Evolutionary conservation across 2,113 vertebrate genomes (phyloP).

Genomic region (Halichoeres trimaculatus): DNA sequence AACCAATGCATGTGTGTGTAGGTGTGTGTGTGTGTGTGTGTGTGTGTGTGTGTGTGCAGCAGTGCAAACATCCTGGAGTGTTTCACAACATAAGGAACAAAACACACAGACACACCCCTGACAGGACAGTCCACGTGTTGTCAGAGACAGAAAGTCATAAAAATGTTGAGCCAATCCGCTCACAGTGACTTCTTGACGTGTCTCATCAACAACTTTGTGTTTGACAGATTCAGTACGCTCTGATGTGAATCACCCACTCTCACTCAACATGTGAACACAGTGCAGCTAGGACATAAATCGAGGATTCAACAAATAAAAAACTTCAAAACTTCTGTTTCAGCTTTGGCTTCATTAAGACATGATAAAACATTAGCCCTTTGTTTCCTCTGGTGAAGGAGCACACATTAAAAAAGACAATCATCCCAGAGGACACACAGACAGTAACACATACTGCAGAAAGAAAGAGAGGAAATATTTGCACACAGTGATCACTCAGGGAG

Average conservation of each 20-base stretch:
- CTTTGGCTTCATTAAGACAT: constrained; percentile 59
- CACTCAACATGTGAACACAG: background rate
- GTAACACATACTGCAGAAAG: constrained; percentile 6
- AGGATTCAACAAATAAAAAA: constrained; percentile 18
- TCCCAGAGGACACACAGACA: constrained; percentile 9
- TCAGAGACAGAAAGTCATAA: too few relatives aligned
- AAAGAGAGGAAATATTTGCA: background rate
- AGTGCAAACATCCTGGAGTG: constrained; percentile 22
- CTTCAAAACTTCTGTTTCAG: constrained; percentile 20
- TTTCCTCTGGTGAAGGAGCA: constrained; percentile 35
- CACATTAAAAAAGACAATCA: constrained; percentile 11
- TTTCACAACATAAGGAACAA: background rate
- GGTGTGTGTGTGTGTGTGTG: constrained; percentile 8
- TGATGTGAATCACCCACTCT: background rate
- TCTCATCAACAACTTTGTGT: too few relatives aligned
- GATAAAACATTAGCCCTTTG: constrained; percentile 44
- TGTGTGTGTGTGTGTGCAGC: background rate
- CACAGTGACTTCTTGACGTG: too few relatives aligned
- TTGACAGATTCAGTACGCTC: too few relatives aligned
- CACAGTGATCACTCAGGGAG: constrained; percentile 7
- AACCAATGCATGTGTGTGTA: background rate
- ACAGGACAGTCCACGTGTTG: background rate
- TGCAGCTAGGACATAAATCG: background rate
- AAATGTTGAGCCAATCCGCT: too few relatives aligned
- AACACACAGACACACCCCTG: constrained; percentile 22